A percentile compares a stretch with the other conserved stretches of the same genome.
These are phyloP conservation scores for Noctua fimbriata DNA, from an alignment of 2,888 invertebrate genomes.

Conservation along the genomic window DNA sequence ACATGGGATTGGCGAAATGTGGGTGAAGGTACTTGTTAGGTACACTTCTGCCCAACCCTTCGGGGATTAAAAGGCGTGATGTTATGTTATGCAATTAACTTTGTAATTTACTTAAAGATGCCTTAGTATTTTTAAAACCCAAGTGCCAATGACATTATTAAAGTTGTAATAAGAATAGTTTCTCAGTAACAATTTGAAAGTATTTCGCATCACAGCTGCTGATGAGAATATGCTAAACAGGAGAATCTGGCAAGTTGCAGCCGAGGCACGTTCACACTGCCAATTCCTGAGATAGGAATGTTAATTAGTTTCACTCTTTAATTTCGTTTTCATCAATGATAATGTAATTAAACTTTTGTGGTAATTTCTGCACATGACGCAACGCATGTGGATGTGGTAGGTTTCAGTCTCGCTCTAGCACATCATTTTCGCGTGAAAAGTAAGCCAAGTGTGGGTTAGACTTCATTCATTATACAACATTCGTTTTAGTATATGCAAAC, in stretches of 20 bases:
- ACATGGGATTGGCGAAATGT: too few relatives aligned
- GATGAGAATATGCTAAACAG: slow-evolving; percentile 31
- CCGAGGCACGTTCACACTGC: neutral
- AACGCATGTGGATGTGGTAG: neutral
- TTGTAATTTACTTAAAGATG: too few relatives aligned
- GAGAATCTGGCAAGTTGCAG: slow-evolving; percentile 17
- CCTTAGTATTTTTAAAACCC: neutral
- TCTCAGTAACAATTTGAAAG: slow-evolving; percentile 15
- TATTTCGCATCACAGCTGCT: slow-evolving; percentile 11
- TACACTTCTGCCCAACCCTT: too few relatives aligned
- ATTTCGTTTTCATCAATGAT: neutral
- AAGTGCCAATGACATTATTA: neutral
- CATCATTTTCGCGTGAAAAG: neutral
- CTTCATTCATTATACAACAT: too few relatives aligned
- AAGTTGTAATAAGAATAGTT: slow-evolving; percentile 6
- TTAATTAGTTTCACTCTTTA: slow-evolving; percentile 24
- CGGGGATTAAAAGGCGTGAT: too few relatives aligned
- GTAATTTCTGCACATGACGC: neutral
- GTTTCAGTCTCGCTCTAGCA: neutral
- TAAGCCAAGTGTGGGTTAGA: neutral
- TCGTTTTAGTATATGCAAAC: too few relatives aligned
- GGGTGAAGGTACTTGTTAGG: too few relatives aligned
- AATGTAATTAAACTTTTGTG: neutral
- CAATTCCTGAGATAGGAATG: slow-evolving; percentile 11
- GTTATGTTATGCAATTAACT: too few relatives aligned